Conservation (phyloP, 1,140 invertebrate genomes). For the Leptinotarsa undecemlineata region DNA sequence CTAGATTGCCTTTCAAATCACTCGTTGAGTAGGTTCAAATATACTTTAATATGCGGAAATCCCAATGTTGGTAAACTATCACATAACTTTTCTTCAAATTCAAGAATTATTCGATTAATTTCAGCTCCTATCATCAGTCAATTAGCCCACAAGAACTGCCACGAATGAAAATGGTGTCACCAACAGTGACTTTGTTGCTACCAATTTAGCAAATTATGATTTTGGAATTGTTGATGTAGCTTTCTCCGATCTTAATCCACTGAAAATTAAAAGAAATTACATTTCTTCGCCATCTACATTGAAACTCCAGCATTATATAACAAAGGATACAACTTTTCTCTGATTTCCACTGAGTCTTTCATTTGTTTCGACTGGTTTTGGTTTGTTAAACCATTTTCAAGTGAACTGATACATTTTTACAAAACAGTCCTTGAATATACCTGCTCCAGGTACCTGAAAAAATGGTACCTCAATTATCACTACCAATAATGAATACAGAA, state of each 20-base stretch:
- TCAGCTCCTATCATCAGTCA: constrained; percentile 1
- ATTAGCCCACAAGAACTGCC: not conserved
- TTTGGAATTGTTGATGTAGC: not conserved
- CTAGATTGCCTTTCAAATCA: not conserved
- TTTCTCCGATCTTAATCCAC: not conserved
- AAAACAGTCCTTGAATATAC: too few species aligned
- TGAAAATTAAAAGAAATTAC: not conserved
- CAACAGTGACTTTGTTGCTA: not conserved
- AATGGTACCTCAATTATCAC: too few species aligned
- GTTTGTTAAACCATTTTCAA: too few species aligned
- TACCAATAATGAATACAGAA: too few species aligned
- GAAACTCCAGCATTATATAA: too few species aligned
- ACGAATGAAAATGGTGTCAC: not conserved
- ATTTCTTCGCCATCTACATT: not conserved
- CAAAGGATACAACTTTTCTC: too few species aligned
- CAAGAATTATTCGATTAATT: not conserved
- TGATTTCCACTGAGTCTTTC: too few species aligned
- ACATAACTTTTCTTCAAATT: not conserved
- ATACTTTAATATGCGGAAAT: not conserved
- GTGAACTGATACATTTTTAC: too few species aligned
- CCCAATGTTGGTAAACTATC: not conserved
- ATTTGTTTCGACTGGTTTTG: too few species aligned
- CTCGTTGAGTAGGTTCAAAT: not conserved
- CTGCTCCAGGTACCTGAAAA: too few species aligned
- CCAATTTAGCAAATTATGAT: not conserved